Percentiles rank a stretch among this genome's conserved stretches.
These are phyloP conservation scores for Muntiacus muntjak DNA, from an alignment of 2,113 vertebrate genomes.

Conservation along the genomic window DNA sequence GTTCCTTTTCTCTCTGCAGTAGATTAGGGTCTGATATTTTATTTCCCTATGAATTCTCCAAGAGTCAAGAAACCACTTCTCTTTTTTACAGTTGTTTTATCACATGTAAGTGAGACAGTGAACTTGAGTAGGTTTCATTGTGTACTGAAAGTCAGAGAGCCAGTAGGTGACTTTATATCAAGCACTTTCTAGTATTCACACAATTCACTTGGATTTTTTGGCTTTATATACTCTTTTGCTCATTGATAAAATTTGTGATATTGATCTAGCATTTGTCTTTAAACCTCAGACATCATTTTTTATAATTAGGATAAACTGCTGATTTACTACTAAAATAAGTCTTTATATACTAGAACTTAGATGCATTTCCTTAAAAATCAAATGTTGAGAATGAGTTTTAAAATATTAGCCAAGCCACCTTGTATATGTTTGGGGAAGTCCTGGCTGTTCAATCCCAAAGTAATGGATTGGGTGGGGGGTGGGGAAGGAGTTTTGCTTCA, in stretches of 20 bases:
- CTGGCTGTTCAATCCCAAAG: background rate
- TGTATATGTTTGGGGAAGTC: background rate
- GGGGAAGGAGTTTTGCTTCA: background rate
- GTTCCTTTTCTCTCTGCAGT: background rate
- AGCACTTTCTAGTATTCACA: background rate
- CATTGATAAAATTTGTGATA: background rate
- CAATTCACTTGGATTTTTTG: background rate
- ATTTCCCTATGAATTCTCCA: background rate
- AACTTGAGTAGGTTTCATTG: background rate
- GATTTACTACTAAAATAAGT: slow-evolving; percentile 10
- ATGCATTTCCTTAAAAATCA: slow-evolving; percentile 29
- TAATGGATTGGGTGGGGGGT: background rate
- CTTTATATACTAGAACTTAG: background rate
- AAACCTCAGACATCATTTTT: background rate
- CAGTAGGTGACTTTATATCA: background rate
- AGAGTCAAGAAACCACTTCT: background rate
- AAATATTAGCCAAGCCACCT: background rate
- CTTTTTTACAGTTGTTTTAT: background rate
- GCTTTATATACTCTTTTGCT: background rate
- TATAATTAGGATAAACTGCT: background rate
- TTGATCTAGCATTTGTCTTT: background rate
- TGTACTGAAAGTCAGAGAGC: background rate
- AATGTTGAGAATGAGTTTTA: background rate
- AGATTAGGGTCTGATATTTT: background rate
- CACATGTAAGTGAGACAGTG: background rate